phyloP scores from a whole-genome alignment of 2,113 vertebrate species.

The Ophthalmolycus amberensis region DNA sequence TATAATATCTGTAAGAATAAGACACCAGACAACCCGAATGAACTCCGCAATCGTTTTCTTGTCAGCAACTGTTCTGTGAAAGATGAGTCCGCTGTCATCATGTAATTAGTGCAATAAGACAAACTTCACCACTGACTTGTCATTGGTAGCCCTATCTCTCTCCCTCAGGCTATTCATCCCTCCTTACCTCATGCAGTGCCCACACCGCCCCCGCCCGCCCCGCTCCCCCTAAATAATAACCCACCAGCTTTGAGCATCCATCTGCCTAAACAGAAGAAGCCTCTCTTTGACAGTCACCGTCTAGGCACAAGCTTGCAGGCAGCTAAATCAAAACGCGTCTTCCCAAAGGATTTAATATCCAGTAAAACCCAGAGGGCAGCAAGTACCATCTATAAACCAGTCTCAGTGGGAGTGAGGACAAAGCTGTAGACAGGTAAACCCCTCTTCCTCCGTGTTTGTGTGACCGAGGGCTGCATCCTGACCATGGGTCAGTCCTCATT shows the following conservation, averaged over 20 bases:
- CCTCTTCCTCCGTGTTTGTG: constrained; percentile 46
- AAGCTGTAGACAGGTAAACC: constrained; percentile 65
- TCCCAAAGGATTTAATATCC: constrained; percentile 58
- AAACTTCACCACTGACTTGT: constrained; percentile 63
- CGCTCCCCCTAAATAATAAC: constrained; percentile 65
- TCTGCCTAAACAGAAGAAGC: constrained; percentile 57
- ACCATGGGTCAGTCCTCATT: constrained; percentile 9
- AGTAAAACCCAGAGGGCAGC: constrained; percentile 50
- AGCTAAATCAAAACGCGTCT: constrained; percentile 43
- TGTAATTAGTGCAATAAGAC: constrained; percentile 54
- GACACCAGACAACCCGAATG: constrained; percentile 37
- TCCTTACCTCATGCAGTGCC: constrained; percentile 52
- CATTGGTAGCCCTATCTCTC: constrained; percentile 62
- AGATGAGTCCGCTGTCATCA: constrained; percentile 60
- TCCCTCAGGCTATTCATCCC: constrained; percentile 59
- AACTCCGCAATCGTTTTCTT: constrained; percentile 41
- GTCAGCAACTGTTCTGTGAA: constrained; percentile 56
- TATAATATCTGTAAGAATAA: constrained; percentile 9
- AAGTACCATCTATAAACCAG: constrained; percentile 36
- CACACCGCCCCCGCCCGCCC: constrained; percentile 6
- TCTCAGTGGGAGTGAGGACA: constrained; percentile 47
- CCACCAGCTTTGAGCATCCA: constrained; percentile 58
- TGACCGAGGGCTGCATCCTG: constrained; percentile 12
- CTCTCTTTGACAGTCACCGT: constrained; percentile 54
- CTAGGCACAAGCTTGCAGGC: constrained; percentile 43